Base-by-base conservation (phyloP, 30 jellyfish, hydroid and myxozoan species). In the Hydra vulgaris region DNA sequence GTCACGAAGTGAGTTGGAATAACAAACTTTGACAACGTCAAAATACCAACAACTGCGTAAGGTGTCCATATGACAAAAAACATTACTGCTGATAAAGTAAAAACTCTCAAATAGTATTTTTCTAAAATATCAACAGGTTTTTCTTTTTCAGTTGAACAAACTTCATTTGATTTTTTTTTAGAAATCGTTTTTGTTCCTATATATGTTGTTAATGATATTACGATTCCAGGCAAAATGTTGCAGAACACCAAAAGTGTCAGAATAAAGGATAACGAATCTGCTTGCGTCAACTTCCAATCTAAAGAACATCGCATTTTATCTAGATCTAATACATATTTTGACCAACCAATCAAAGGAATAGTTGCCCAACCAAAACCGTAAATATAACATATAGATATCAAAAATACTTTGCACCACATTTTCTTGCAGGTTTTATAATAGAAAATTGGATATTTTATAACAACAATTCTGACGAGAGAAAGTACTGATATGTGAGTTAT, bases 1-100 rank as follows among this genome's bases (percentile, higher is more conserved):
- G 26, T 12, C 25, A 71, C 79, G 5, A 18, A 23, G 7, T 15
- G 27, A 25, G 27, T 20, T 71, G 56, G 56, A 71, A 27, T 25
- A 15, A 71, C 79, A 20, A 53, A 15, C n/a, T 71, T 20, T 0
- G 20, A 71, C 17, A 20, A 18, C 5, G 27, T 7, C 7, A 20
- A 21, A 17, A 71, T 23, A 12, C 79, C 79, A 1, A 18, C 53
- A 18, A 71, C 27, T 0, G 79, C 79, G 53, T 71, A 71, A 21
- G 79, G 79, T 15, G 79, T 53, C 79, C 79, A 71, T 15, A 27
- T 71, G 56, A 71, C 79, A 5, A 71, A 27, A 53, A 71, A 71
- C 27, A 71, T 27, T 23, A 71, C 7, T 15, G 79, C 26, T 20
- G 53, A 23, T 71, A 20, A 17, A 23, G 53, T 15, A 53, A 17